These are phyloP conservation scores for Gnathonemus echidnorhynchus DNA, from an alignment of 2,113 vertebrate species.

Conservation along the genomic window DNA sequence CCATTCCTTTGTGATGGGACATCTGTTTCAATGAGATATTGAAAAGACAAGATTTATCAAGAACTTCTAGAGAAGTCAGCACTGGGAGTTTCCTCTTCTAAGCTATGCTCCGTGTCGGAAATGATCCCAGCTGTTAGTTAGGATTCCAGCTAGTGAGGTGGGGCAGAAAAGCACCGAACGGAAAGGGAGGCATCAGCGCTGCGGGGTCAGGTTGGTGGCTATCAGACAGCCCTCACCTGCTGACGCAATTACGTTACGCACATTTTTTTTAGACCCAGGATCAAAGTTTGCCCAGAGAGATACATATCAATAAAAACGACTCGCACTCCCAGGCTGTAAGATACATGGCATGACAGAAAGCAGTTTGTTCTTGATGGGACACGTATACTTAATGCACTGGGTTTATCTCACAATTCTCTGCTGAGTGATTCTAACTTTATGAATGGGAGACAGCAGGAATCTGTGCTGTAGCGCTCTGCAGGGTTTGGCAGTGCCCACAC, in stretches of 20 bases:
- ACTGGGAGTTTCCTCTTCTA: conserved; percentile 35
- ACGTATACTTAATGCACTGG: background rate
- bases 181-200: conserved; percentile 22
- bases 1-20: background rate
- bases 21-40: background rate
- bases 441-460: background rate
- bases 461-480: too few species aligned
- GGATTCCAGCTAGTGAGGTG: conserved; percentile 39
- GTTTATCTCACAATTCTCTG: background rate
- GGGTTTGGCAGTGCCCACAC: background rate
- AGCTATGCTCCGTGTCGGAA: conserved; percentile 19
- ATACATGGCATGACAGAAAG: background rate
- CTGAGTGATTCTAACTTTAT: background rate
- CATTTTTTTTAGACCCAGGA: conserved; percentile 37
- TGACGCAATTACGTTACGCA: conserved; percentile 45
- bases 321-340: background rate
- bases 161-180: conserved; percentile 18
- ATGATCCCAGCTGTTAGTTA: conserved; percentile 27
- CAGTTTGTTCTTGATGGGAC: background rate
- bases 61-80: conserved; percentile 1
- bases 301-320: conserved; percentile 23
- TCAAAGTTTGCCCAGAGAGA: conserved; percentile 56
- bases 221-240: conserved; percentile 39
- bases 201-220: conserved; percentile 42
- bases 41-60: background rate